Conservation (phyloP, 2,113 vertebrate species). For the Fulica atra region DNA sequence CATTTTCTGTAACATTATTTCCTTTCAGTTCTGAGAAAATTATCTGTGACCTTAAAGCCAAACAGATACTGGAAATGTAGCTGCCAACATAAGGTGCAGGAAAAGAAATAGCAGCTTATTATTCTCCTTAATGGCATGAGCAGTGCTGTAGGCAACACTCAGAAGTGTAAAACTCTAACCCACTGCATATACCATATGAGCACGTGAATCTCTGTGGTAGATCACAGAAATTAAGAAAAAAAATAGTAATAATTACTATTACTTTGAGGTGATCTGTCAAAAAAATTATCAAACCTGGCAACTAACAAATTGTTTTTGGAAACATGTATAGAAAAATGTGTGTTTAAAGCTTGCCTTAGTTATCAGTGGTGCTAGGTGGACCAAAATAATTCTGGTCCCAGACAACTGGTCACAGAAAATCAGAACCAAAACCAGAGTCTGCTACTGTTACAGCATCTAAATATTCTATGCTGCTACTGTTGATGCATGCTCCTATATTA, state of each 20-base stretch:
- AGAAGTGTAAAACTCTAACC: not conserved
- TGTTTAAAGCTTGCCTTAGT: not conserved
- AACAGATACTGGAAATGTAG: not conserved
- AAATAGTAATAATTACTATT: not conserved
- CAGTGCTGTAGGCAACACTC: not conserved
- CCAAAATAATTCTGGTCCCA: not conserved
- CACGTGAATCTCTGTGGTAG: not conserved
- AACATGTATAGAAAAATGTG: not conserved
- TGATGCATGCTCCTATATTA: not conserved
- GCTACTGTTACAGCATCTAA: not conserved
- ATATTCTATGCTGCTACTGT: rapidly evolving
- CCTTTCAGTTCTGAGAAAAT: not conserved
- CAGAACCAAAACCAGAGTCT: not conserved
- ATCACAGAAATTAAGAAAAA: not conserved
- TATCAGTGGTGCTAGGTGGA: not conserved
- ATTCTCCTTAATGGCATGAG: not conserved
- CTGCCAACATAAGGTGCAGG: not conserved
- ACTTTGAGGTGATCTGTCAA: not conserved
- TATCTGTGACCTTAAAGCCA: not conserved
- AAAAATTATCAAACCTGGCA: not conserved
- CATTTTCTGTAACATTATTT: not conserved
- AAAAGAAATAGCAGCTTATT: not conserved
- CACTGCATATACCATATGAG: not conserved
- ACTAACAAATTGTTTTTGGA: not conserved
- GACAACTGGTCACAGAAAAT: not conserved